phyloP scores from a whole-genome alignment of 2,113 vertebrate species.

The Chloropsis hardwickii region DNA sequence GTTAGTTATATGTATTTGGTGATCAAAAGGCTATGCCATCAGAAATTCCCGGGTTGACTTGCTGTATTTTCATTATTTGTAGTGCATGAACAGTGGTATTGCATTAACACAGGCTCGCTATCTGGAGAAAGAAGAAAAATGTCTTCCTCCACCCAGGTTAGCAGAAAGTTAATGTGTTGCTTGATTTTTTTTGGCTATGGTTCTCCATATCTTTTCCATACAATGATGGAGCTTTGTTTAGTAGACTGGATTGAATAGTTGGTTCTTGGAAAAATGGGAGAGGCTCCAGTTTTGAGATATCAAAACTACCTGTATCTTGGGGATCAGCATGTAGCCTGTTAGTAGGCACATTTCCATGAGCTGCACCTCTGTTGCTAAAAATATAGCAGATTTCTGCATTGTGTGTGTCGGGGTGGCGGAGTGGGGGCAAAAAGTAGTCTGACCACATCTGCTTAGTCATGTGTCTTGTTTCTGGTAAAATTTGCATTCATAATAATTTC shows the following conservation, averaged over 20 bases:
- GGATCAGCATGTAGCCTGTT: background rate
- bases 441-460: background rate
- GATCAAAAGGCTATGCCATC: background rate
- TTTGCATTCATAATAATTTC: background rate
- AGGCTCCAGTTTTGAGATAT: background rate
- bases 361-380: background rate
- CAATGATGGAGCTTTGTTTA: background rate
- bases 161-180: background rate
- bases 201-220: background rate
- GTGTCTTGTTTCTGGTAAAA: background rate
- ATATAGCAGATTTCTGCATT: background rate
- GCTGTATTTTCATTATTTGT: background rate
- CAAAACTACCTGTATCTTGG: background rate
- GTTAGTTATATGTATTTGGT: background rate
- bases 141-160: constrained; percentile 89
- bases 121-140: constrained; percentile 93
- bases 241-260: background rate
- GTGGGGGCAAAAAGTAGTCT: background rate
- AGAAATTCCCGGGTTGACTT: background rate
- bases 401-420: background rate
- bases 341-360: background rate
- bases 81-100: constrained; percentile 87
- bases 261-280: background rate
- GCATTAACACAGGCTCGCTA: constrained; percentile 90
- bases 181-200: background rate